Base-by-base conservation (phyloP, 2,113 vertebrate species). In the Hymenochirus boettgeri region DNA sequence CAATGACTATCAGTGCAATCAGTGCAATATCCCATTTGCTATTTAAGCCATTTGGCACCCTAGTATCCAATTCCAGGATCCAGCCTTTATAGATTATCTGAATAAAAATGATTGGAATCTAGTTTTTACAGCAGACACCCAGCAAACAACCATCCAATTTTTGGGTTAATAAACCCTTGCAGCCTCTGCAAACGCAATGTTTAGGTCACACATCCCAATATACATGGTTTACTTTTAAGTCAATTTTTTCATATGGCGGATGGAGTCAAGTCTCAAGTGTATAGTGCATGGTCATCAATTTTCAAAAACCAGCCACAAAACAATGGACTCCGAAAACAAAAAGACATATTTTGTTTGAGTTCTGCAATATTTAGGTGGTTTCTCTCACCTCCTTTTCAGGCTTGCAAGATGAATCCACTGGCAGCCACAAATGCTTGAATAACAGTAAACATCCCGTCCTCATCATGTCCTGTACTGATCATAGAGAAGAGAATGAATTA, bases 381-480 rank as follows among this genome's bases (percentile, higher is more conserved):
- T n/a, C n/a, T n/a, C n/a, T 8, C 15, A n/a, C 31, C 11, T 11
- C 31, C 19, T 22, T 23, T 33, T 13, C 22, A 22, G 18, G 55
- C 22, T 9, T 57, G 55, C 7, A 45, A 5, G 48, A 51, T 21
- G 50, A 6, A 8, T 2, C 42, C 62, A 18, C 24, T 12, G 42
- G 42, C 33, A 13, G 35, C 46, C 22, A 33, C 6, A 27, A 59
- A 21, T 18, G 18, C 46, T 23, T 66, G 46, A n/a, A 66, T n/a
- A n/a, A 66, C 21, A 66, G 26, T 1, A 59, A 17, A 33, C 55
- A 66, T 27, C 45, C 55, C 17, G 22, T 24, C 64, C 64, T 51
- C 64, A 26, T 21, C 55, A 52, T 66, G 46, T n/a, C 46, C 13
- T 13, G 5, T 3, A 58, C 54, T 54, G 56, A 42, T 17, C 12